Percentiles rank a stretch among this genome's conserved stretches.
phyloP scores from a whole-genome alignment of 2,113 vertebrate species.

The Todiramphus chloris region DNA sequence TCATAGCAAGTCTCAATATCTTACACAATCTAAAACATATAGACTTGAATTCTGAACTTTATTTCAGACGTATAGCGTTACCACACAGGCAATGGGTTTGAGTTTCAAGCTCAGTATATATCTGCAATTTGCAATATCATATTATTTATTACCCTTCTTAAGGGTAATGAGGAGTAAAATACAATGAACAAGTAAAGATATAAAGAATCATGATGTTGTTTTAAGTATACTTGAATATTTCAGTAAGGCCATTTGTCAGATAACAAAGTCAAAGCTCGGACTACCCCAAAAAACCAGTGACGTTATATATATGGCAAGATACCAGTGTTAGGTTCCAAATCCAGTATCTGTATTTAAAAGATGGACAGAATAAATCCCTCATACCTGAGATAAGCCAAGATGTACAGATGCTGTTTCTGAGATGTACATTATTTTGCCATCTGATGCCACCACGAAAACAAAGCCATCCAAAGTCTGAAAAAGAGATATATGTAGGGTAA shows the following conservation, averaged over 20 bases:
- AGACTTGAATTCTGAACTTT: constrained; percentile 6
- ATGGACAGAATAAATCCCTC: neutral
- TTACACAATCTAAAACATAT: constrained; percentile 8
- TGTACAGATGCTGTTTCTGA: constrained; percentile 96
- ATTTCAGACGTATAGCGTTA: neutral
- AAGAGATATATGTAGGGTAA: constrained; percentile 1
- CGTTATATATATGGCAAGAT: neutral
- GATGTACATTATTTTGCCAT: constrained; percentile 98
- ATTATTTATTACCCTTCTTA: constrained; percentile 18
- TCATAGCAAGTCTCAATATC: constrained; percentile 17
- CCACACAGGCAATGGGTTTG: neutral
- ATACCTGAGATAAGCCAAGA: constrained; percentile 93
- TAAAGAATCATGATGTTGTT: neutral
- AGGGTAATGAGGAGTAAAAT: constrained; percentile 56
- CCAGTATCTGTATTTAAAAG: neutral
- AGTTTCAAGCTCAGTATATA: neutral
- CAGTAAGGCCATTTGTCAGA: neutral
- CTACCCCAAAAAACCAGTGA: neutral
- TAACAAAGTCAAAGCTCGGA: neutral
- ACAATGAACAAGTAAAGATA: constrained; percentile 31
- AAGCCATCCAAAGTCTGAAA: constrained; percentile 94
- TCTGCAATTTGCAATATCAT: constrained; percentile 9
- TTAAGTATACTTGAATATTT: neutral
- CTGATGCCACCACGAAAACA: constrained; percentile 93
- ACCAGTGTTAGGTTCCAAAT: neutral